Evolutionary conservation across 2,113 vertebrate species (phyloP).

Genomic region (Hypomesus transpacificus): DNA sequence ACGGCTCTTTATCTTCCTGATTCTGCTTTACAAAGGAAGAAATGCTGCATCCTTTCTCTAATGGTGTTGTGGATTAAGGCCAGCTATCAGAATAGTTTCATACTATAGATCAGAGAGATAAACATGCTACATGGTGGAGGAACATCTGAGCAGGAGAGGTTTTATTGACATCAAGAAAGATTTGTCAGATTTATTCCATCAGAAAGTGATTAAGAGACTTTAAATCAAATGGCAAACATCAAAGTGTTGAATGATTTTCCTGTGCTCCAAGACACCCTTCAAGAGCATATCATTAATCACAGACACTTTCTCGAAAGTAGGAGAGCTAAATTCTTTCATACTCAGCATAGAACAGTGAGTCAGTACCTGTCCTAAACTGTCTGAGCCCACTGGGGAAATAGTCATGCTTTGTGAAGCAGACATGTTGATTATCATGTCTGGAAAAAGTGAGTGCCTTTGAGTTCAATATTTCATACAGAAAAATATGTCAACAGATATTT

Average conservation of each 20-base stretch:
- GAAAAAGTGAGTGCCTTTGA: background rate
- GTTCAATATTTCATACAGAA: slow-evolving; percentile 16
- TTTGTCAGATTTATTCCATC: too few relatives aligned
- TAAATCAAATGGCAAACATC: too few relatives aligned
- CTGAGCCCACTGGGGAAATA: slow-evolving; percentile 35
- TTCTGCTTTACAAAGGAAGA: slow-evolving; percentile 33
- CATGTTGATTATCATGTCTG: background rate
- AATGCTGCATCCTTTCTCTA: slow-evolving; percentile 32
- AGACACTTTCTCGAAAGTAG: slow-evolving; percentile 31
- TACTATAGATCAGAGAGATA: background rate
- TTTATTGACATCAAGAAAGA: too few relatives aligned
- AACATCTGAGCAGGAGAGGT: too few relatives aligned
- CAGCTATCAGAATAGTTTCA: slow-evolving; percentile 5
- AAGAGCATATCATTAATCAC: slow-evolving; percentile 18
- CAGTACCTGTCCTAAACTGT: slow-evolving; percentile 29
- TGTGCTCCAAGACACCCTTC: background rate
- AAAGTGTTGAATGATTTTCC: slow-evolving; percentile 9
- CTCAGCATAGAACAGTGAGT: slow-evolving; percentile 2
- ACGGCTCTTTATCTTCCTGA: slow-evolving; percentile 36
- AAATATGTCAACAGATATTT: slow-evolving; percentile 34
- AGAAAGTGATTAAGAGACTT: too few relatives aligned
- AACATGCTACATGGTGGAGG: too few relatives aligned
- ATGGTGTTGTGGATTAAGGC: slow-evolving; percentile 19
- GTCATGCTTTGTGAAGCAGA: slow-evolving; percentile 30
- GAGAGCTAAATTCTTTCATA: slow-evolving; percentile 18